Percentiles rank a stretch among this genome's conserved stretches.
Evolutionary conservation across 1,140 invertebrate genomes (phyloP).

Genomic region (Pomacea maculata): DNA sequence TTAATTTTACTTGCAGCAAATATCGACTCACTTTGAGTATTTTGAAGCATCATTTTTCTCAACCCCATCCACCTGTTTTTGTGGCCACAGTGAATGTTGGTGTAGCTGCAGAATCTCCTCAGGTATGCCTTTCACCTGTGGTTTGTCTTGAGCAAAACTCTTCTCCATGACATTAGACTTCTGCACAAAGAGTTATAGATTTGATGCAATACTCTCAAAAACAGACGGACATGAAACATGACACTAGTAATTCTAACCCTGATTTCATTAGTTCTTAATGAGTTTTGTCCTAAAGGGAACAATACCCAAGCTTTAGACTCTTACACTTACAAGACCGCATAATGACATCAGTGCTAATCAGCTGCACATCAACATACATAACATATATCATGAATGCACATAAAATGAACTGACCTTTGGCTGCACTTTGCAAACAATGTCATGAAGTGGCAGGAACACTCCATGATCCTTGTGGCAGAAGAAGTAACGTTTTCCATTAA

Average conservation of each 20-base stretch:
- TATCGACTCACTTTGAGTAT: no score
- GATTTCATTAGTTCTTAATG: no score
- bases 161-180: constrained; percentile 18
- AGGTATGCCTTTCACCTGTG: not conserved
- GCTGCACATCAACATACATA: not conserved
- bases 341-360: not conserved
- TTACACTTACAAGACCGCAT: not conserved
- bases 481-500: constrained; percentile 58
- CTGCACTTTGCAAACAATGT: constrained; percentile 53
- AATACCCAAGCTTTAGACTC: not conserved
- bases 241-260: no score
- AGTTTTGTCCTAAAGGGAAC: no score
- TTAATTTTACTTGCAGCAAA: no score
- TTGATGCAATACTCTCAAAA: no score
- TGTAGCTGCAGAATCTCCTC: no score
- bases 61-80: no score
- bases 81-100: no score
- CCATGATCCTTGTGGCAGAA: constrained; percentile 57
- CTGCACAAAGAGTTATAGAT: not conserved
- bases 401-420: constrained; percentile 47
- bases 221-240: no score
- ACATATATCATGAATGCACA: not conserved
- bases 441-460: constrained; percentile 53
- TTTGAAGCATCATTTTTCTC: no score
- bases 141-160: not conserved